phyloP scores from a whole-genome alignment of 1,140 invertebrate genomes.

The Pseudomyrmex flavicornis region DNA sequence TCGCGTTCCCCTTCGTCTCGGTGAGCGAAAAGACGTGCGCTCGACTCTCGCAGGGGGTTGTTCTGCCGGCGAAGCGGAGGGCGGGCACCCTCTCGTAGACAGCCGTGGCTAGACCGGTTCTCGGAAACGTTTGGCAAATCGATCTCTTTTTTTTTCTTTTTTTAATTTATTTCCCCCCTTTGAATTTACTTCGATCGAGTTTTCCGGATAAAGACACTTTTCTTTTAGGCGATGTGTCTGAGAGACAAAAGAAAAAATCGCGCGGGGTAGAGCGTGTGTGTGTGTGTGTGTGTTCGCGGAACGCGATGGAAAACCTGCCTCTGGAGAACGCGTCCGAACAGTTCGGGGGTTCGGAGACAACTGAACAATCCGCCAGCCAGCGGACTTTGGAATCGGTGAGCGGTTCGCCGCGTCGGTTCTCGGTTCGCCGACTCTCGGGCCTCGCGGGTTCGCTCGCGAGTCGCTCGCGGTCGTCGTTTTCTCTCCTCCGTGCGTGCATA shows the following conservation, averaged over 20 bases:
- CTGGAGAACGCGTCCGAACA: conserved; percentile 78
- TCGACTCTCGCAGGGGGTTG: conserved; percentile 36
- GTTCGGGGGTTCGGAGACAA: conserved; percentile 83
- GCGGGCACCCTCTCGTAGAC: conserved; percentile 3
- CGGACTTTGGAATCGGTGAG: conserved; percentile 80
- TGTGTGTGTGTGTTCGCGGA: conserved; percentile 1
- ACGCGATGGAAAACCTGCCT: conserved; percentile 15
- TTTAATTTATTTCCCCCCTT: not conserved
- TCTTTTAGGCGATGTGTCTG: not conserved
- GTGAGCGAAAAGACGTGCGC: conserved; percentile 29
- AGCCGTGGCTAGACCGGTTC: conserved; percentile 35
- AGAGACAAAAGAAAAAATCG: too few species aligned
- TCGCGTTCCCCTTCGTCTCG: conserved; percentile 39
- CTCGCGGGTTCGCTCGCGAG: conserved; percentile 64
- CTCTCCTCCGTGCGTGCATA: conserved; percentile 39
- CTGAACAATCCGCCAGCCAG: conserved; percentile 78
- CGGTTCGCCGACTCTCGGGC: conserved; percentile 78
- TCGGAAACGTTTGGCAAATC: not conserved
- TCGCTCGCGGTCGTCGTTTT: conserved; percentile 70
- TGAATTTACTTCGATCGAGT: not conserved
- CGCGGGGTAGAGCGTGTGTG: not conserved
- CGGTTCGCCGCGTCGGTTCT: conserved; percentile 65
- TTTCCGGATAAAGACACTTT: not conserved
- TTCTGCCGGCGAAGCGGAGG: conserved; percentile 23
- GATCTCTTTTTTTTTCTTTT: not conserved